Evolutionary conservation across 2,888 invertebrate genomes (phyloP), one percentile per base, ranked within the genome.

Genomic region (Periphyllus acericola): DNA sequence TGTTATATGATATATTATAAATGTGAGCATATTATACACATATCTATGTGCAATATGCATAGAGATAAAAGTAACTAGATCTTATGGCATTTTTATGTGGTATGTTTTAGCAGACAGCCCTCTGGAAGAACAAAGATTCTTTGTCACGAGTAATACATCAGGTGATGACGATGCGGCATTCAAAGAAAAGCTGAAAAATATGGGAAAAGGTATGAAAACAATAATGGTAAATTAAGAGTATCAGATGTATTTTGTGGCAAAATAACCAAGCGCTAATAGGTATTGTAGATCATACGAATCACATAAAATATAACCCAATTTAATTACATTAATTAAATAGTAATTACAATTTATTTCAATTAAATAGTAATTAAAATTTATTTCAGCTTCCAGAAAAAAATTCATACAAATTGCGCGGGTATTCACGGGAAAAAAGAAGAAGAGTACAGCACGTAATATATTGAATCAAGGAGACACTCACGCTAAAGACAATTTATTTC

Each of bases 371-470:
- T 3, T 21, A 60, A 21, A 34, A 66, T 66, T 79, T 68, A 32
- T 92, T 92, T 17, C 92, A 95, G 95, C 95, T 90, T 96, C 96
- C 14, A 94, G 95, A 89, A 95, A 95, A 91, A 96, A 96, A 92
- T 96, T 96, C 92, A 94, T 95, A 36, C 96, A 96, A 92, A 92
- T 96, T 89, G 95, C 96, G 14, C 93, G 94, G 89, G 95, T 96
- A 90, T 96, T 96, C 91, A 94, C 95, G 17, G 94, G 96, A 87
- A 93, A 94, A 21, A 93, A 93, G 89, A 93, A 93, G 90, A 92
- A 90, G 68, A 89, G 89, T 81, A 80, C 89, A 11, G 87, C 80
- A 87, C 87, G 87, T 21, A 87, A 87, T 34, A 87, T 87, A 40
- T 79, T 90, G 32, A 90, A 89, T 68, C 90, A 90, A 86, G 90